Evolutionary conservation across 2,888 invertebrate genomes (phyloP).

Genomic region (Acanthococcus lagerstroemiae): DNA sequence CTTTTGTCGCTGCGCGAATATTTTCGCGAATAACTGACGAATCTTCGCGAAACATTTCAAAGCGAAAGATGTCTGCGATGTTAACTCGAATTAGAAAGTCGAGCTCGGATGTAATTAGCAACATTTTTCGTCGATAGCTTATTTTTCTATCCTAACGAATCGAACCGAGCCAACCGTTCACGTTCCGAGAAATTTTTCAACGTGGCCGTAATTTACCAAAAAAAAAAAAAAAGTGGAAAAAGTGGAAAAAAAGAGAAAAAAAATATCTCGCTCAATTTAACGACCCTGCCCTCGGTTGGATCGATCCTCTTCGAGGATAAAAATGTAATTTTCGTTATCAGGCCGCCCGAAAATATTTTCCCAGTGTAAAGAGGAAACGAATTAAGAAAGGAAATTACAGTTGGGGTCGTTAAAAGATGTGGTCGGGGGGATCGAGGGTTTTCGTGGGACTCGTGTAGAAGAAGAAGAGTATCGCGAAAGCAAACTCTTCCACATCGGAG

Average conservation of each 20-base stretch:
- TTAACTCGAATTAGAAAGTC: no score
- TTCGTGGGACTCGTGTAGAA: background rate
- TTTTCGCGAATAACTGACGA: no score
- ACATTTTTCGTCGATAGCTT: no score
- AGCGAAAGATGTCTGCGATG: no score
- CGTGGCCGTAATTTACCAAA: background rate
- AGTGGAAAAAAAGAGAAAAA: background rate
- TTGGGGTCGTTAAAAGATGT: conserved; percentile 17
- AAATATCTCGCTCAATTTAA: conserved; percentile 18
- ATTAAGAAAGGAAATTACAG: conserved; percentile 28
- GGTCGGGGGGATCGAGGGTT: conserved; percentile 5
- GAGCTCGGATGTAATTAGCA: no score
- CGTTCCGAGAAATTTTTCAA: background rate
- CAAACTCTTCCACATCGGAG: conserved; percentile 23
- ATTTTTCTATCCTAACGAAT: no score
- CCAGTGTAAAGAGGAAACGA: conserved; percentile 25
- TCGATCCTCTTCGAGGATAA: conserved; percentile 24
- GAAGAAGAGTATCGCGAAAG: conserved; percentile 18
- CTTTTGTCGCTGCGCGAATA: no score
- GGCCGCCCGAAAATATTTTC: conserved; percentile 26
- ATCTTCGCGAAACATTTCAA: no score
- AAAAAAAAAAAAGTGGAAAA: background rate
- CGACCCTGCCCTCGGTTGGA: conserved; percentile 8
- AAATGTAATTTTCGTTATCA: conserved; percentile 28
- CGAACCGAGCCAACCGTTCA: no score